Percentiles rank a stretch among this genome's conserved stretches.
Conservation (phyloP, 1,140 invertebrate species). For the Panulirus ornatus region DNA sequence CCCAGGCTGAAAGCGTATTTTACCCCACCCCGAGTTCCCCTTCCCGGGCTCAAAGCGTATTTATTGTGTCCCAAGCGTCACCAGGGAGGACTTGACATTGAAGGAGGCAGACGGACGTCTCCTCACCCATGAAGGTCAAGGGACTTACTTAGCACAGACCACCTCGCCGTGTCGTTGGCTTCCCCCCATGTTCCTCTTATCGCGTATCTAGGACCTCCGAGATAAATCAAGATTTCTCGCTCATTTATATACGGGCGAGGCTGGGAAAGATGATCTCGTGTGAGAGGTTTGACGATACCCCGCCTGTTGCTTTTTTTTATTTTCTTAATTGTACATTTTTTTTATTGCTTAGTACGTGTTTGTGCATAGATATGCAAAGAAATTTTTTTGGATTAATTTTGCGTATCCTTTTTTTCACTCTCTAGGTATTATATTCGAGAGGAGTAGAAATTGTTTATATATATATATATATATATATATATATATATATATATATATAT, state of each 20-base stretch:
- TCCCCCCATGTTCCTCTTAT: not conserved
- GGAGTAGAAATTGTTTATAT: not conserved
- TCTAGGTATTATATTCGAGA: no score
- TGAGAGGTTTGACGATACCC: no score
- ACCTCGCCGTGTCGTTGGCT: not conserved
- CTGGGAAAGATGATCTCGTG: no score
- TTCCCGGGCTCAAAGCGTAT: not conserved
- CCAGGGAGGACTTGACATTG: not conserved
- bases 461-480: conserved; percentile 34
- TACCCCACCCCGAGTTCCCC: no score
- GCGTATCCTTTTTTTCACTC: no score
- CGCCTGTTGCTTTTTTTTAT: no score
- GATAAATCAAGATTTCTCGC: not conserved
- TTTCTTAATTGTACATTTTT: no score
- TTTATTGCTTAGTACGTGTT: no score
- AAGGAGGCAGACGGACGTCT: not conserved
- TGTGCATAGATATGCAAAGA: no score
- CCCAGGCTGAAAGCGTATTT: no score
- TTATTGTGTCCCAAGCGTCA: not conserved
- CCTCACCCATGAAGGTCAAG: not conserved
- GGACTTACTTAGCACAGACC: not conserved
- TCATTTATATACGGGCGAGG: not conserved
- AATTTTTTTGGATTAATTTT: no score
- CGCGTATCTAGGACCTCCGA: not conserved
- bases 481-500: conserved; percentile 43